Evolutionary conservation across 2,113 vertebrate species (phyloP).

Genomic region (Lampris incognitus): DNA sequence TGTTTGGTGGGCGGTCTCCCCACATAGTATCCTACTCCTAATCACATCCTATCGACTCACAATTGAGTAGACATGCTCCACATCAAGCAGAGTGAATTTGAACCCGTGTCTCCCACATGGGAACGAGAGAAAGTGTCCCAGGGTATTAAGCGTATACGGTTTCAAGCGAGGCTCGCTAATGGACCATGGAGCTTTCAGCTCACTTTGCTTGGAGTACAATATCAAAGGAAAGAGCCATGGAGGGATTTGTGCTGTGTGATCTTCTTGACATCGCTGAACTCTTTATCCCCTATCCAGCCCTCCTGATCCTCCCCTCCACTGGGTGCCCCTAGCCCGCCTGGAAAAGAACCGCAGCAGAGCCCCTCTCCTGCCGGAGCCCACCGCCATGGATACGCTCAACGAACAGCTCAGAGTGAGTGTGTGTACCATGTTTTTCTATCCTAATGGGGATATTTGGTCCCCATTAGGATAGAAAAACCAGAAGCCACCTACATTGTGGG

Average conservation of each 20-base stretch:
- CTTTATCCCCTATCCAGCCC: constrained; percentile 26
- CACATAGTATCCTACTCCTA: too few species aligned
- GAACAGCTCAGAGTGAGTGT: constrained; percentile 73
- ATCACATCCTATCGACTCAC: too few species aligned
- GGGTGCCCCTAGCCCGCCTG: constrained; percentile 74
- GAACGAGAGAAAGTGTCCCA: too few species aligned
- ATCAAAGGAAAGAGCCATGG: background rate
- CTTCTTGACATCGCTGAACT: background rate
- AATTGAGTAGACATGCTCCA: background rate
- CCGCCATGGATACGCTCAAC: constrained; percentile 79
- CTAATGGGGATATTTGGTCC: too few species aligned
- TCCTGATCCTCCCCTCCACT: constrained; percentile 76
- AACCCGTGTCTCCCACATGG: too few species aligned
- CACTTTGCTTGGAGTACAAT: background rate
- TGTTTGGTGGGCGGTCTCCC: too few species aligned
- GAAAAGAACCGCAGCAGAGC: constrained; percentile 77
- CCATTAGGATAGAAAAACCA: too few species aligned
- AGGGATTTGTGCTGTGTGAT: background rate
- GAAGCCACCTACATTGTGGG: too few species aligned
- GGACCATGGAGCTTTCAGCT: background rate
- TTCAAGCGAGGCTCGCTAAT: background rate
- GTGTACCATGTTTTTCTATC: background rate
- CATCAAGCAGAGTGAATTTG: background rate
- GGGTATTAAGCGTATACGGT: too few species aligned
- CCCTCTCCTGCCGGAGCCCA: constrained; percentile 77